Conservation (phyloP, 2,888 invertebrate species). For the Synergus laeviventris region DNA sequence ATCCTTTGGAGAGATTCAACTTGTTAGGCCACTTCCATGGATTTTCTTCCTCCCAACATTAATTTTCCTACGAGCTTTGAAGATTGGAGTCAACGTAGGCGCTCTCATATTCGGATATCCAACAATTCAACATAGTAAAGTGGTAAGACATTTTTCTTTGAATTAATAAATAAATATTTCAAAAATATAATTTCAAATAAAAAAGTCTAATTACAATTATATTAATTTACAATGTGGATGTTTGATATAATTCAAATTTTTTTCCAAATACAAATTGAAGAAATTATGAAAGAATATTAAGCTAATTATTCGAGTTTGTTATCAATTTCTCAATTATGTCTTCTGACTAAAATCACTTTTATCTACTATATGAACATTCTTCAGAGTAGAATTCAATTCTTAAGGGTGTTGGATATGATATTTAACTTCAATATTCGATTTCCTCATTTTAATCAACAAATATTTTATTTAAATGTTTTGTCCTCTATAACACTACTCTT, state of each 20-base stretch:
- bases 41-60: slow-evolving; percentile 78
- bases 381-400: neutral
- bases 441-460: too few species aligned
- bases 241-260: neutral
- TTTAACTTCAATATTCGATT: too few species aligned
- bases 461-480: too few species aligned
- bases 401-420: neutral
- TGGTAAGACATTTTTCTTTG: slow-evolving; percentile 72
- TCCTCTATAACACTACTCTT: too few species aligned
- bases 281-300: neutral
- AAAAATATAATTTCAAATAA: neutral
- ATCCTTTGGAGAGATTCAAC: slow-evolving; percentile 74
- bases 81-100: slow-evolving; percentile 76
- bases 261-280: neutral
- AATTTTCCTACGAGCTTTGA: slow-evolving; percentile 75
- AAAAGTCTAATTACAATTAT: neutral
- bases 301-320: neutral
- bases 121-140: slow-evolving; percentile 77
- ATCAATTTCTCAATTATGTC: neutral
- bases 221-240: neutral
- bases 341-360: neutral
- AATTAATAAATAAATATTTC: neutral
- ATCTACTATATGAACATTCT: neutral
- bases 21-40: slow-evolving; percentile 80
- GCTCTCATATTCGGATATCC: slow-evolving; percentile 77